Evolutionary conservation across 2,113 vertebrate genomes (phyloP).

Genomic region (Carettochelys insculpta): DNA sequence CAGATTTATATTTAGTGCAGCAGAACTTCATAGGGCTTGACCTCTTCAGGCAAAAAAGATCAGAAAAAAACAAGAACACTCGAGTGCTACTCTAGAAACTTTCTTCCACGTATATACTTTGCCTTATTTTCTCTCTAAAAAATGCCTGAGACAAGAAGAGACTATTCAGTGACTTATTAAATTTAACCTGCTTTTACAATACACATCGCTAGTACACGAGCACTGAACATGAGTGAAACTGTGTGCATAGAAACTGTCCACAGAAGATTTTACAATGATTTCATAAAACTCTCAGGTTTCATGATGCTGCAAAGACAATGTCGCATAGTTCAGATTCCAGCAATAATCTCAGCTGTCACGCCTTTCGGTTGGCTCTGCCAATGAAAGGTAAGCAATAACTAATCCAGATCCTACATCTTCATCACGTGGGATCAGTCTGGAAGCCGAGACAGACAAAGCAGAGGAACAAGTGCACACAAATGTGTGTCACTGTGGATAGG

Average conservation of each 20-base stretch:
- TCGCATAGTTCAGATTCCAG: neutral
- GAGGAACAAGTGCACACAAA: neutral
- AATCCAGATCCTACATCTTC: neutral
- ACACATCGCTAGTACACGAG: neutral
- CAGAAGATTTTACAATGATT: neutral
- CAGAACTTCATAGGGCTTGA: neutral
- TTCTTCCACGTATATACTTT: neutral
- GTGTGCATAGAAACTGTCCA: neutral
- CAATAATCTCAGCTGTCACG: neutral
- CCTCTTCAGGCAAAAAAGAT: neutral
- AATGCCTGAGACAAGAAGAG: neutral
- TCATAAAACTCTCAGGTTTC: neutral
- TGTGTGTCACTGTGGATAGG: neutral
- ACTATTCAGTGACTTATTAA: neutral
- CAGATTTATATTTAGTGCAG: fast-evolving
- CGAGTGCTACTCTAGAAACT: neutral
- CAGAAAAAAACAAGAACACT: neutral
- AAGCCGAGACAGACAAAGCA: neutral
- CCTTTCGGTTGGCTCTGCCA: neutral
- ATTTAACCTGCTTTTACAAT: neutral
- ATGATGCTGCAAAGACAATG: neutral
- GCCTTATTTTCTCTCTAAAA: neutral
- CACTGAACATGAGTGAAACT: neutral
- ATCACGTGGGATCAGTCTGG: neutral
- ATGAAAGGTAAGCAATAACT: neutral